Evolutionary conservation across 2,113 vertebrate genomes (phyloP).

Genomic region (Triplophysa rosa): DNA sequence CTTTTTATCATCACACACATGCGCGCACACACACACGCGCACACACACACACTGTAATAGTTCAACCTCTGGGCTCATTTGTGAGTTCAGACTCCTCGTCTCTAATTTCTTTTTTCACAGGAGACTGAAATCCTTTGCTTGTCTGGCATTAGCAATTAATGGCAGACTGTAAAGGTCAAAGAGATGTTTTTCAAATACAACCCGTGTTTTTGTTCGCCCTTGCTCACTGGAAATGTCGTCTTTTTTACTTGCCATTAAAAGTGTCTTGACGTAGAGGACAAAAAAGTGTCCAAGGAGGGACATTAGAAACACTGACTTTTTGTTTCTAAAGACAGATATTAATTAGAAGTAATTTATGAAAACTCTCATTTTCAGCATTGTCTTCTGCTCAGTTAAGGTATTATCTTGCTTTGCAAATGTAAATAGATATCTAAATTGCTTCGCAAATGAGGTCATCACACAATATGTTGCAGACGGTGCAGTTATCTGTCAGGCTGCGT

Average conservation of each 20-base stretch:
- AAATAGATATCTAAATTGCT: slow-evolving; percentile 59
- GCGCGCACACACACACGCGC: no score
- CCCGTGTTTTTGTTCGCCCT: slow-evolving; percentile 58
- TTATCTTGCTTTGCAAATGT: slow-evolving; percentile 3
- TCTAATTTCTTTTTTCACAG: slow-evolving; percentile 49
- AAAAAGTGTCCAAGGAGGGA: neutral
- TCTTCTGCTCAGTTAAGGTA: neutral
- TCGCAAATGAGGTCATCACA: slow-evolving; percentile 55
- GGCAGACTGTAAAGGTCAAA: slow-evolving; percentile 71
- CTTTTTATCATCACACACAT: slow-evolving; percentile 7
- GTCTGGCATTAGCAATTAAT: slow-evolving; percentile 75
- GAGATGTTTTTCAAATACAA: slow-evolving; percentile 72
- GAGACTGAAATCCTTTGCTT: slow-evolving; percentile 64
- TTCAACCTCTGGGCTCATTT: neutral
- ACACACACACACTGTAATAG: neutral
- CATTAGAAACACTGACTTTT: neutral
- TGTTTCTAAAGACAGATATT: neutral
- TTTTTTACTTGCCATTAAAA: slow-evolving; percentile 67
- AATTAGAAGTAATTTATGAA: slow-evolving; percentile 27
- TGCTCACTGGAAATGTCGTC: slow-evolving; percentile 65
- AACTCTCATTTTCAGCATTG: neutral
- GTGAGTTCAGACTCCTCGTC: slow-evolving; percentile 40
- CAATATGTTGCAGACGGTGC: slow-evolving; percentile 48
- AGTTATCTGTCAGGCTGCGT: slow-evolving; percentile 46
- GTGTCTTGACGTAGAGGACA: slow-evolving; percentile 44